Evolutionary conservation across 2,113 vertebrate species (phyloP), one percentile per base, ranked within the genome.

Genomic region (Thinocorus orbignyianus): DNA sequence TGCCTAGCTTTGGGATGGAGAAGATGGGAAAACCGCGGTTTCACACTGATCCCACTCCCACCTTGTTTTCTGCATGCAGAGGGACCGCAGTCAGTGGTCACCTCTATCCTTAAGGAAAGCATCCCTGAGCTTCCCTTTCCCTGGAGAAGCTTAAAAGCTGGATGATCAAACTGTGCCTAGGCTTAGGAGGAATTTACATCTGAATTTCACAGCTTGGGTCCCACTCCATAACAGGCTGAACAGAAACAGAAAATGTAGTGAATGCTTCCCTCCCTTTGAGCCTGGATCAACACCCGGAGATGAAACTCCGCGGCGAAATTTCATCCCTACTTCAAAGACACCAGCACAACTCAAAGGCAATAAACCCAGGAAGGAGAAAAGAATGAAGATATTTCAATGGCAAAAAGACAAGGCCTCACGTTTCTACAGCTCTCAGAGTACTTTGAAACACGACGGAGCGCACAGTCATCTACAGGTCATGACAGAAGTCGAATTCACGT

Each of bases 171-270:
- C 88, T 2, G 0, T 69, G 74, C 26, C 66, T 22, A 15, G 74
- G 79, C 84, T 92, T 69, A 80, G 78, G 54, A 82, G 13, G 68
- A 95, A 95, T 94, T 95, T 93, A 94, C 94, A 93, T 93, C 76
- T 95, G 85, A 96, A 96, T 97, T 93, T 93, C 93, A 94, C 94
- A 97, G 96, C 92, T 94, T 94, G 93, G 68, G 51, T 90, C 90
- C 79, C 18, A 13, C 64, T 91, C 88, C 62, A 52, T 61, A 88
- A 82, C 16, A 87, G 54, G 46, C 71, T 90, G 87, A 94, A 80
- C 5, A 22, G 85, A 86, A 64, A 88, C 66, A 82, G 71, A 77
- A 73, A 91, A 83, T 13, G 20, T 33, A 74, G 79, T 44, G 49
- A 93, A 90, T 5, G 79, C 37, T 85, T 90, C 92, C 58, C 26